A percentile compares a stretch with the other conserved stretches of the same genome.
These are phyloP conservation scores for Myotis planiceps DNA, from an alignment of 2,797 vertebrate genomes.

Conservation along the genomic window DNA sequence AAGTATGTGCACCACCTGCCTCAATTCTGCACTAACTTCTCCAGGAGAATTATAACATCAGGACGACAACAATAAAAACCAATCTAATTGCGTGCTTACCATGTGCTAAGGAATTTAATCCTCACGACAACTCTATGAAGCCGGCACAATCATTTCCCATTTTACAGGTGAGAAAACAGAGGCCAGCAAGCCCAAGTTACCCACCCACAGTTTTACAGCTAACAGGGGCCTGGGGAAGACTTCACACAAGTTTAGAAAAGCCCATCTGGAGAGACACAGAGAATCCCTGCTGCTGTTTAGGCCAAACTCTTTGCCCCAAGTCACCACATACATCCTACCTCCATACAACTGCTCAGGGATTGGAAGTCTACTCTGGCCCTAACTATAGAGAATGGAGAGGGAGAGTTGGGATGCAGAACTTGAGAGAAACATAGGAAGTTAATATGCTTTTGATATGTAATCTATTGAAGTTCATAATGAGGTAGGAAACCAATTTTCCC, in stretches of 20 bases:
- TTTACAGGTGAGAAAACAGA: neutral
- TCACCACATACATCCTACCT: no score
- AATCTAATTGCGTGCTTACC: fast-evolving
- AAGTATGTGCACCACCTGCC: neutral
- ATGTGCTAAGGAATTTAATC: neutral
- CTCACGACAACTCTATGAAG: neutral
- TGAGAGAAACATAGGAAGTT: neutral
- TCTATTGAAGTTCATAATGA: neutral
- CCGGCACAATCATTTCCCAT: neutral
- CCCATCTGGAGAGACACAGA: neutral
- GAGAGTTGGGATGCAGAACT: neutral
- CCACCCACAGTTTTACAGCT: neutral
- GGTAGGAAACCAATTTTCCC: neutral
- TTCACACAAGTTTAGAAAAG: neutral
- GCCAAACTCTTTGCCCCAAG: neutral
- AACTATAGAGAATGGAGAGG: neutral
- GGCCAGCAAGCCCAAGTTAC: neutral
- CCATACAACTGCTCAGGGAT: neutral
- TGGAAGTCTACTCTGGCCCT: neutral
- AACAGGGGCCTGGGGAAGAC: neutral
- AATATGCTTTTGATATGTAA: neutral
- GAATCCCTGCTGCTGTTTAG: neutral
- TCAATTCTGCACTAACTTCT: neutral
- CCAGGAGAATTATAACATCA: neutral
- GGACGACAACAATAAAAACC: neutral